A percentile compares a stretch with the other conserved stretches of the same genome.
Conservation (phyloP, 2,797 vertebrate species). For the Australoheros facetus region DNA sequence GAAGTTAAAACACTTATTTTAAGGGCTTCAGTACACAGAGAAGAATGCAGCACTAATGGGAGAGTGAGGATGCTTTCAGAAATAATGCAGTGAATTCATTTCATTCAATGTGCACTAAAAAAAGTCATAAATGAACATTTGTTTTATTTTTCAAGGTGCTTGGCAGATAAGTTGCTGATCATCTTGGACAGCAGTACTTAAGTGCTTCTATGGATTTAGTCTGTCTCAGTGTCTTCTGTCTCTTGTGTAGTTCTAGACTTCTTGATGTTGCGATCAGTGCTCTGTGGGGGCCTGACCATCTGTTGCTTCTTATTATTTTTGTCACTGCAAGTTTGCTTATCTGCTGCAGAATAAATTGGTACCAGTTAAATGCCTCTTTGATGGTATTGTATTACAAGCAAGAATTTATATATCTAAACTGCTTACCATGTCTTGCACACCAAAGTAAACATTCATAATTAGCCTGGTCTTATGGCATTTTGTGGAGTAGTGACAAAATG, state of each 20-base stretch:
- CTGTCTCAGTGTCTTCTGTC: background rate
- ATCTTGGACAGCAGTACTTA: background rate
- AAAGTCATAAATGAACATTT: background rate
- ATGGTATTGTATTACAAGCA: background rate
- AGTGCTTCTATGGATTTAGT: background rate
- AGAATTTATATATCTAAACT: background rate
- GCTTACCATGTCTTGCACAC: background rate
- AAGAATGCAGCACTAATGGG: too few relatives aligned
- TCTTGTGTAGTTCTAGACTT: background rate
- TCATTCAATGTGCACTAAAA: background rate
- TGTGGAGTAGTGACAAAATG: background rate
- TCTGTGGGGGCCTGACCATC: conserved; percentile 1
- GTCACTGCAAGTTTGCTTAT: background rate
- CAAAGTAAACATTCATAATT: background rate
- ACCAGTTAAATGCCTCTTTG: accelerated
- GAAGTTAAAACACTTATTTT: background rate
- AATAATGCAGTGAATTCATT: background rate
- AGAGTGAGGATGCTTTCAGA: background rate
- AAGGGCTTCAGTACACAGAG: background rate
- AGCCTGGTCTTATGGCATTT: background rate
- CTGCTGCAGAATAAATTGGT: background rate
- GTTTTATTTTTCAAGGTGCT: background rate
- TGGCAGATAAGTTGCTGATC: background rate
- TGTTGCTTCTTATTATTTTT: background rate
- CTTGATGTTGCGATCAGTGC: background rate